A percentile compares a stretch with the other conserved stretches of the same genome.
phyloP scores from a whole-genome alignment of 2,113 vertebrate species.

The Stomatorhinus ivindoensis region DNA sequence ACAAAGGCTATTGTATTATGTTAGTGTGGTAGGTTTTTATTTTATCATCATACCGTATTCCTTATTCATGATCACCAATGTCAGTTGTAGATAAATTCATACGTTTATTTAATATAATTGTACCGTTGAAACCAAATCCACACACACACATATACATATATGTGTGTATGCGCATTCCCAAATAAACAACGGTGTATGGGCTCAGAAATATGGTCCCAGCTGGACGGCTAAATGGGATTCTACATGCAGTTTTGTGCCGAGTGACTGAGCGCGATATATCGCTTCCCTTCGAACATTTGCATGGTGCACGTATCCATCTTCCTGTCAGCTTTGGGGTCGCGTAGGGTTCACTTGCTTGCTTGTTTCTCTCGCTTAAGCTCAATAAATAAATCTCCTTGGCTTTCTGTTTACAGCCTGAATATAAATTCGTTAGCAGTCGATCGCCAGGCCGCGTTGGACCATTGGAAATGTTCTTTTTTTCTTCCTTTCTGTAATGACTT shows the following conservation, averaged over 20 bases:
- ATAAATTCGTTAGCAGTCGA: slow-evolving; percentile 35
- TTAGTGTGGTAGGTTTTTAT: neutral
- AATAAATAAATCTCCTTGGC: slow-evolving; percentile 29
- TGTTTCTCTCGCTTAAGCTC: slow-evolving; percentile 30
- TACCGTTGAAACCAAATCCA: neutral
- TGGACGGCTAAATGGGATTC: slow-evolving; percentile 41
- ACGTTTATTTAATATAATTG: neutral
- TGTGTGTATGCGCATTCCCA: too few relatives aligned
- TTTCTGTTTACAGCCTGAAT: slow-evolving; percentile 43
- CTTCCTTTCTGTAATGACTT: slow-evolving; percentile 35
- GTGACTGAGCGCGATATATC: slow-evolving; percentile 16
- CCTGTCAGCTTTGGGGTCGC: slow-evolving; percentile 43
- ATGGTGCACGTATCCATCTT: slow-evolving; percentile 41
- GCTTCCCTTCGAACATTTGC: slow-evolving; percentile 38
- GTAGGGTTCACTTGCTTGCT: slow-evolving; percentile 40
- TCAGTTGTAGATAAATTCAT: neutral
- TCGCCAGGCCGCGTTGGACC: slow-evolving; percentile 52
- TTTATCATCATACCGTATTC: neutral
- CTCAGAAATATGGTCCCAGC: slow-evolving; percentile 30
- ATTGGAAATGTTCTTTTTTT: slow-evolving; percentile 68
- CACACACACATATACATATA: neutral
- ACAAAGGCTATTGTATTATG: neutral
- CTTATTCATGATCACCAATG: neutral
- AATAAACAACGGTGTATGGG: slow-evolving; percentile 21
- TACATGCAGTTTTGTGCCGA: slow-evolving; percentile 40